Evolutionary conservation across 2,888 invertebrate species (phyloP), one percentile per base, ranked within the genome.

Genomic region (Phlogophora meticulosa): DNA sequence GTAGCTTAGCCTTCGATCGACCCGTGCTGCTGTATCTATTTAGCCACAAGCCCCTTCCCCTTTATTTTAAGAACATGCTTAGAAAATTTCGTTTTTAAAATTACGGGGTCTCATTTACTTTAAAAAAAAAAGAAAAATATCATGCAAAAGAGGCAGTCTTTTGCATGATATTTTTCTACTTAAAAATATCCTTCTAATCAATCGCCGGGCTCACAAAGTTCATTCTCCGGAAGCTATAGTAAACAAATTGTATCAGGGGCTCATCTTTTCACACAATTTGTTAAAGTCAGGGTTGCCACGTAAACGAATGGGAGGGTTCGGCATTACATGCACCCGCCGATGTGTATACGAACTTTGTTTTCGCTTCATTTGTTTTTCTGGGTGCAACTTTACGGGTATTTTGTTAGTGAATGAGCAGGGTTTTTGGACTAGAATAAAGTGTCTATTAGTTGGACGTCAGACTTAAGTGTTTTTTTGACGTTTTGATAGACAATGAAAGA

Each of bases 191-290:
- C 38, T 15, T 65, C 34, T 72, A 74, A 70, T 66, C 52, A 69
- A 42, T 40, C 22, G 36, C 13, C 13, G 11, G 24, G 28, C 28
- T 7, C 2, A 53, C n/a, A 46, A 45, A 51, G 32, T 53, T 52
- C 51, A 1, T 20, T 7, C 17, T 38, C 55, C 46, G 58, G 72
- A 51, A 45, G 57, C 22, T 4, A n/a, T n/a, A 32, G 59, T 61
- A 59, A 60, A 74, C 76, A 76, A 40, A 56, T 43, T 76, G 43
- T 70, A 75, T 77, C 70, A 59, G 38, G 34, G 56, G n/a, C 38
- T 53, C 76, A 79, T 76, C 79, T 78, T 75, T 70, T 58, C 76
- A 70, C 64, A 38, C 70, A 70, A 77, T 77, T 77, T 79, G 62
- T 79, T 75, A 42, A 72, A 78, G 67, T 67, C 67, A 67, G 46